phyloP scores from a whole-genome alignment of 2,113 vertebrate species.

The Theropithecus gelada region DNA sequence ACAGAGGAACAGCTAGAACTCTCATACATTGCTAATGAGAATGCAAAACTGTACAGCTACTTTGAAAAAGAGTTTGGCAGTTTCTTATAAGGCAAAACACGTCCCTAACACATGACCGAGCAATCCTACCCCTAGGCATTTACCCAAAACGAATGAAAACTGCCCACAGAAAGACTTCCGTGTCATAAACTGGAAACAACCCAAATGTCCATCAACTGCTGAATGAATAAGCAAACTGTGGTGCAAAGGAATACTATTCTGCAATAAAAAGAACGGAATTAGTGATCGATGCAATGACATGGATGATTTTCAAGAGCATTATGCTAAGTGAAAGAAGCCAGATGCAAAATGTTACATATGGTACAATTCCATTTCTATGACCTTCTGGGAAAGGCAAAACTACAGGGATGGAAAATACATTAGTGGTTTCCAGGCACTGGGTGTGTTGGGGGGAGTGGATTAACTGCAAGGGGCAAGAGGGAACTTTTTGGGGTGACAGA shows the following conservation, averaged over 20 bases:
- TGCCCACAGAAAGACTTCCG: neutral
- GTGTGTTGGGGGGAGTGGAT: neutral
- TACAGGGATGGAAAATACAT: neutral
- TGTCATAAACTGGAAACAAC: neutral
- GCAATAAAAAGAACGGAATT: neutral
- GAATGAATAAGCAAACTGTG: neutral
- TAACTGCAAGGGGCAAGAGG: neutral
- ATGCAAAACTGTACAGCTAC: neutral
- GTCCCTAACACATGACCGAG: neutral
- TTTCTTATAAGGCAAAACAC: conserved; percentile 1
- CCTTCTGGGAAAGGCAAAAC: neutral
- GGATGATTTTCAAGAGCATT: neutral
- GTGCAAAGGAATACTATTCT: neutral
- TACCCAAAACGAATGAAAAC: neutral
- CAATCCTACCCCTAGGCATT: neutral
- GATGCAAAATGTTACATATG: neutral
- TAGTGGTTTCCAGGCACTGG: neutral
- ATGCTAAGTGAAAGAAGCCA: neutral
- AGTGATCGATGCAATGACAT: neutral
- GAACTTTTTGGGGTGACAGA: neutral
- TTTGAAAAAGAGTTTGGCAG: neutral
- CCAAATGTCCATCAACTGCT: neutral
- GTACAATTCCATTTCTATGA: neutral
- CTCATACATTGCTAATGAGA: neutral
- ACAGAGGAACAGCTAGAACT: neutral